Base-by-base conservation (phyloP, 2,797 vertebrate genomes). In the Heteromormyrus szaboi region DNA sequence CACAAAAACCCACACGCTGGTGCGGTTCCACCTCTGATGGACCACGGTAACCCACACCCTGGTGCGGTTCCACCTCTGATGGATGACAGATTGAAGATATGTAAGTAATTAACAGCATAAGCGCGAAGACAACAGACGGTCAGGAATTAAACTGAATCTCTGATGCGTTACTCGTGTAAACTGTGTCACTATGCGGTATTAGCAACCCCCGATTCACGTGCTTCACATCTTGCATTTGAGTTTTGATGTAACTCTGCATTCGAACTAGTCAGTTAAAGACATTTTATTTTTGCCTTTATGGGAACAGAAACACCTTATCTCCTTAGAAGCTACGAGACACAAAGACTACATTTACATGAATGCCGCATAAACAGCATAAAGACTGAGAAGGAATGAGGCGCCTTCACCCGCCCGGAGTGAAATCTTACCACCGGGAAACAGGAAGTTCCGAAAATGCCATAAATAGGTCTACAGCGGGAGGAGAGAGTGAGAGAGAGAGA, bases 81-180 rank as follows among this genome's bases (percentile, higher is more conserved):
- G 9, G 19, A 37, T 72, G 29, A 85, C 59, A 68, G 25, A 72
- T 53, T 56, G 68, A 89, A 33, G 46, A 50, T 85, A 33, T 88
- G 51, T 9, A 51, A 48, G 54, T 84, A 59, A 65, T 14, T 51
- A 25, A 88, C 76, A 33, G 41, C 76, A 19, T 50, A 62, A 68
- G 62, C 12, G 51, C 8, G 81, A 88, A 59, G 54, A 87, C 37
- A 87, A 68, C 88, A 85, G 88, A 88, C n/a, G 81, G 79, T 14
- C 37, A 29, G 53, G n/a, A 62, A 88, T 81, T 56, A 88, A 81
- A 83, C 48, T 6, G 83, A 62, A 48, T 41, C 76, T 84, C 54
- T 62, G 41, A 37, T 25, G 48, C 4, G n/a, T n/a, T 50, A 56
- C 51, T 86, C 8, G 62, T 85, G 81, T 44, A 50, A 65, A 85